Evolutionary conservation across 2,888 invertebrate genomes (phyloP), one percentile per base, ranked within the genome.

Genomic region (Tenthredo amoena): DNA sequence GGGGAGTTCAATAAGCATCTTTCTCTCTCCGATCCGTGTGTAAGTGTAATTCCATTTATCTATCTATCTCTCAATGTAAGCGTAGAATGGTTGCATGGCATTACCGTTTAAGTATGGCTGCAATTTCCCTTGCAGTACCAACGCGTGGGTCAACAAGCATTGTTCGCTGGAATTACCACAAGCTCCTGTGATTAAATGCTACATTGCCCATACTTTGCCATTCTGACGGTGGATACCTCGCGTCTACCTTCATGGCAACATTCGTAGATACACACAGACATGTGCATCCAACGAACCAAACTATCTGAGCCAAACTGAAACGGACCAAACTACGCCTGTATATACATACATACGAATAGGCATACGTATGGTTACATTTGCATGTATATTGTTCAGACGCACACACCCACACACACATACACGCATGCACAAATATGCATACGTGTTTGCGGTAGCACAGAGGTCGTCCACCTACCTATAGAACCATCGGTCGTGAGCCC

Each of bases 101-200:
- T 88, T 87, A 88, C 86, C 89, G 88, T 86, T 88, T 87, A 88
- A 87, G 88, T 87, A 86, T 88, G 87, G 87, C 77, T 74, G 82
- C 84, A 68, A 74, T 72, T 68, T 76, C 84, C 74, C 68, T 34
- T 18, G 47, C 10, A 34, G 43, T 68, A 26, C 7, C 62, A 40
- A 50, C 76, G 26, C 84, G 47, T 62, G 81, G 72, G 85, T 85
- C 82, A 85, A 71, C 82, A 55, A 81, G 82, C 82, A 85, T 40
- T 55, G 82, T 85, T 50, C 58, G 3, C 10, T 62, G 40, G 82
- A 55, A 85, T 85, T 82, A 83, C 85, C 82, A 15, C 65, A 81
- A 72, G 82, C 82, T 85, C 21, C 58, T 55, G 85, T 83, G 85
- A 85, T 85, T 85, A 85, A 85, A 85, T 58, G 85, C 72, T 72